These are phyloP conservation scores for Buathra laborator DNA, from an alignment of 2,888 invertebrate species.

Conservation along the genomic window DNA sequence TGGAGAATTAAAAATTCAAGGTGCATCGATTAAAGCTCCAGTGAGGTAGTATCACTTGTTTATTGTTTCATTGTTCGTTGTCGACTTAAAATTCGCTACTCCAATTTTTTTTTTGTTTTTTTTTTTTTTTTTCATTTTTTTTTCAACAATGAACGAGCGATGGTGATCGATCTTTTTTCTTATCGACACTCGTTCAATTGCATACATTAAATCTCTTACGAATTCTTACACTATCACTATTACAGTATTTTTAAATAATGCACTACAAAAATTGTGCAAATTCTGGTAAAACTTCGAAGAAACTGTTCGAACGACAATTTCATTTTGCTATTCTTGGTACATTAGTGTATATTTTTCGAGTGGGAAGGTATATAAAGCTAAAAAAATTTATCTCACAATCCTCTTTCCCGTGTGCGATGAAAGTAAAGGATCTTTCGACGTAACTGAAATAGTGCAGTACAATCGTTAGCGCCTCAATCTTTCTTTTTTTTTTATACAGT, in stretches of 20 bases:
- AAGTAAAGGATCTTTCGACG: constrained; percentile 31
- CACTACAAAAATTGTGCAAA: constrained; percentile 34
- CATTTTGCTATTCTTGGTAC: constrained; percentile 2
- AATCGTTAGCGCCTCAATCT: constrained; percentile 15
- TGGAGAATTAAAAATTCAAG: neutral
- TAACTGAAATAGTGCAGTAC: neutral
- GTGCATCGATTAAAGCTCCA: neutral
- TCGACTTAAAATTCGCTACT: constrained; percentile 31
- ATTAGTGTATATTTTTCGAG: constrained; percentile 1
- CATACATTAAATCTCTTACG: constrained; percentile 9
- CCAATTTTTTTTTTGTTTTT: constrained; percentile 18
- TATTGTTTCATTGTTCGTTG: constrained; percentile 48
- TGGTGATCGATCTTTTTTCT: constrained; percentile 33
- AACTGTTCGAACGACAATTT: constrained; percentile 3
- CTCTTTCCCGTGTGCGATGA: constrained; percentile 6
- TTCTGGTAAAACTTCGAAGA: neutral
- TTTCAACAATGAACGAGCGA: constrained; percentile 49
- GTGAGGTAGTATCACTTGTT: constrained; percentile 25
- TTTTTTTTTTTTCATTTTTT: constrained; percentile 19
- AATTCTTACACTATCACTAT: constrained; percentile 18
- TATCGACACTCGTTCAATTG: constrained; percentile 19
- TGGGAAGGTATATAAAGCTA: constrained; percentile 39
- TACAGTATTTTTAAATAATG: constrained; percentile 17
- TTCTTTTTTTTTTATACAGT: constrained; percentile 23
- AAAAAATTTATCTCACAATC: constrained; percentile 49